Conservation (phyloP, 2,888 invertebrate genomes). For the Lithophane semibrunnea region DNA sequence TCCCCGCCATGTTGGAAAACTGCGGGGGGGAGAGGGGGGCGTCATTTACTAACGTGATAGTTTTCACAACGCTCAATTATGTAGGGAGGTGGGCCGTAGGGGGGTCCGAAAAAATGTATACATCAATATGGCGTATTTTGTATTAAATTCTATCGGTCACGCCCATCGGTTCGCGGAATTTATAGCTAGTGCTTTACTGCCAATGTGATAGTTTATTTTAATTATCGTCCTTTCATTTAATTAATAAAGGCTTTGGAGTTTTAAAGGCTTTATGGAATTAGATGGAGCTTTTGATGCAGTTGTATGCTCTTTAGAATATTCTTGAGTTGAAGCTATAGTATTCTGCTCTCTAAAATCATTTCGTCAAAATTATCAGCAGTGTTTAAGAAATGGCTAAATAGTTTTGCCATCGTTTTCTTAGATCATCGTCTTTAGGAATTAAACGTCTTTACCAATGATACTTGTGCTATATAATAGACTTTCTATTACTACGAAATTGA, state of each 20-base stretch:
- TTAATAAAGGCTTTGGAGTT: slow-evolving; percentile 43
- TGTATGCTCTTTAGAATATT: not conserved
- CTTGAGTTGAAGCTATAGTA: not conserved
- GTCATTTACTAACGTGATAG: slow-evolving; percentile 89
- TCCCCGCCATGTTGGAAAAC: slow-evolving; percentile 89
- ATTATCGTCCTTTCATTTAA: slow-evolving; percentile 68
- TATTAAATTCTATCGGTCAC: slow-evolving; percentile 88
- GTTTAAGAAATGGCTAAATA: no score
- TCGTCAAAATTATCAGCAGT: no score
- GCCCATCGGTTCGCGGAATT: slow-evolving; percentile 78
- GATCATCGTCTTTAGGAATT: not conserved
- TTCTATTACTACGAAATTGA: no score
- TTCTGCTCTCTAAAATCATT: no score
- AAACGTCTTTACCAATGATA: not conserved
- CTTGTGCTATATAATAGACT: not conserved
- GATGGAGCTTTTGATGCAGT: slow-evolving; percentile 10
- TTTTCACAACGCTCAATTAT: slow-evolving; percentile 90
- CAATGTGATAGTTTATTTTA: slow-evolving; percentile 80
- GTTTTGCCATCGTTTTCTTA: not conserved
- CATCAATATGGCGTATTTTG: slow-evolving; percentile 88
- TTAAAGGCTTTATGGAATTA: not conserved
- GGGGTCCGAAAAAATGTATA: slow-evolving; percentile 82
- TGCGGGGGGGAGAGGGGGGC: slow-evolving; percentile 77
- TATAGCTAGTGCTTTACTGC: slow-evolving; percentile 77
- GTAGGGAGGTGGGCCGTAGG: slow-evolving; percentile 79